These are phyloP conservation scores for Hirtodrosophila alboralis DNA, from an alignment of 2,888 invertebrate species.

Conservation along the genomic window DNA sequence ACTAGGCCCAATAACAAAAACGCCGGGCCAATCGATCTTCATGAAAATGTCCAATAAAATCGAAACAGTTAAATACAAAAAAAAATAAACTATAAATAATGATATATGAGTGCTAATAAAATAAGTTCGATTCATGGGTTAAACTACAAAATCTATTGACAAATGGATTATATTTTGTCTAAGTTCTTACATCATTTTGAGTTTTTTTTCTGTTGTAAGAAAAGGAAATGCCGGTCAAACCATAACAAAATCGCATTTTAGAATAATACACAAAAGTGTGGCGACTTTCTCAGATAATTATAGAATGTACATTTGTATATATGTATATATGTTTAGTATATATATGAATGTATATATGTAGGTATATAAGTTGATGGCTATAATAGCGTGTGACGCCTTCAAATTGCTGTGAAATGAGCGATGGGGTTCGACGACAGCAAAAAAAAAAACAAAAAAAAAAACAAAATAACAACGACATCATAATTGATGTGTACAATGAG, in stretches of 20 bases:
- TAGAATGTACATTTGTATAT: constrained; percentile 27
- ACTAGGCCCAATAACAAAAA: constrained; percentile 4
- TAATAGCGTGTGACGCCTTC: constrained; percentile 26
- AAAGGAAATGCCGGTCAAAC: constrained; percentile 52
- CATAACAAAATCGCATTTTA: constrained; percentile 47
- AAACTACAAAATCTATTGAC: constrained; percentile 62
- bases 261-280: constrained; percentile 38
- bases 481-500: constrained; percentile 49
- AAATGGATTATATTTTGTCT: constrained; percentile 62
- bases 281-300: constrained; percentile 48
- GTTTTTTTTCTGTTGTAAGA: too few relatives aligned
- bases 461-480: constrained; percentile 18
- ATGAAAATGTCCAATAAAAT: constrained; percentile 18
- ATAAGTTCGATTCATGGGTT: constrained; percentile 6
- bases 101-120: constrained; percentile 35
- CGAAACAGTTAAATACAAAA: constrained; percentile 5
- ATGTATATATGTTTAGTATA: not conserved
- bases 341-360: constrained; percentile 3
- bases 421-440: constrained; percentile 60
- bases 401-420: constrained; percentile 43
- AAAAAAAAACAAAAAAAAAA: constrained; percentile 6
- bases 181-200: not conserved
- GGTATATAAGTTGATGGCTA: not conserved
- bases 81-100: constrained; percentile 26
- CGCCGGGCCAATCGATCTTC: constrained; percentile 20